Percentiles rank a stretch among this genome's conserved stretches.
Conservation (phyloP, 2,888 invertebrate species). For the Halictus ligatus region DNA sequence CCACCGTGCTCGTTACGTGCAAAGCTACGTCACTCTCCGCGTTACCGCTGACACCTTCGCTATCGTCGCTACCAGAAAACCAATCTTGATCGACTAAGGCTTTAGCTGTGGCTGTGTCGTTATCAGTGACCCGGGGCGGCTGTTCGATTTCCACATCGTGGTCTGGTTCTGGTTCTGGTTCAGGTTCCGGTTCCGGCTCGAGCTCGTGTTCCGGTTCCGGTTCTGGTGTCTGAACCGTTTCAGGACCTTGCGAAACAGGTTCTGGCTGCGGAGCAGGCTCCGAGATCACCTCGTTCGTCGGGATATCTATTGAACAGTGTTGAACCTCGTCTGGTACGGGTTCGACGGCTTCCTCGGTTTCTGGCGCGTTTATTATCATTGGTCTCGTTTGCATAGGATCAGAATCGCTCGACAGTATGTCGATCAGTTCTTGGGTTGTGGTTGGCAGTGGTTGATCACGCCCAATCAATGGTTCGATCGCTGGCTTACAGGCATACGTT, state of each 20-base stretch:
- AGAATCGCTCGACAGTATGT: constrained; percentile 80
- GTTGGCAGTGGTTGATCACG: constrained; percentile 81
- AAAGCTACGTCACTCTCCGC: constrained; percentile 84
- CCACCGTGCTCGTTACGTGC: constrained; percentile 82
- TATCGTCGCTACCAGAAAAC: constrained; percentile 83
- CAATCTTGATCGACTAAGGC: constrained; percentile 82
- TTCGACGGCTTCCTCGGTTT: constrained; percentile 57
- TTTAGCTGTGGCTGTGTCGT: constrained; percentile 77
- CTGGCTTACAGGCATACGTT: constrained; percentile 75
- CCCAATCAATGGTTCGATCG: constrained; percentile 77
- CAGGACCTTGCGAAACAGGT: constrained; percentile 28
- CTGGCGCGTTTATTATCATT: constrained; percentile 53
- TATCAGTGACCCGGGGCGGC: constrained; percentile 53
- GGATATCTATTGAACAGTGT: constrained; percentile 77
- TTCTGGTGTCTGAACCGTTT: constrained; percentile 63
- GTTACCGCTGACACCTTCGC: constrained; percentile 85
- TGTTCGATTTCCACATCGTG: constrained; percentile 67
- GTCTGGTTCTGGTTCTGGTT: constrained; percentile 65
- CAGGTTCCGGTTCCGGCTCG: constrained; percentile 61
- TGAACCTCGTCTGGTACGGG: constrained; percentile 72
- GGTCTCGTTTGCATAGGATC: constrained; percentile 72
- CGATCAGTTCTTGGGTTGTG: constrained; percentile 81
- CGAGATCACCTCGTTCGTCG: constrained; percentile 61
- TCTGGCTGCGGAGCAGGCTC: constrained; percentile 48
- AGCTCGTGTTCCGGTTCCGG: constrained; percentile 58